These are phyloP conservation scores for Apocheima hispidaria DNA, from an alignment of 2,888 invertebrate species.

Conservation along the genomic window DNA sequence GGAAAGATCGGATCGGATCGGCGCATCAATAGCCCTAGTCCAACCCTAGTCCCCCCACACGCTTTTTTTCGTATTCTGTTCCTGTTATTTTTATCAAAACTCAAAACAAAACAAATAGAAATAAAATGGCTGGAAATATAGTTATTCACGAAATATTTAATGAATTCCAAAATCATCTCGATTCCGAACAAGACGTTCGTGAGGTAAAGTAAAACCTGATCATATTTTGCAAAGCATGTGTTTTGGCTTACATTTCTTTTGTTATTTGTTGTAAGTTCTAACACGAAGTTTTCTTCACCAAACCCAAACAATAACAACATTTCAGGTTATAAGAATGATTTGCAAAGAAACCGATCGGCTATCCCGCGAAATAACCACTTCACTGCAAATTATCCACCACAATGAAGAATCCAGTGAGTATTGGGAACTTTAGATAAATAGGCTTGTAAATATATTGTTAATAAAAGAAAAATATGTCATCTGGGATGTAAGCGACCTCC, in stretches of 20 bases:
- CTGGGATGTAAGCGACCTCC: too few relatives aligned
- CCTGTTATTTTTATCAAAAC: too few relatives aligned
- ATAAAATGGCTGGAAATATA: slow-evolving; percentile 33
- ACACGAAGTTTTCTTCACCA: too few relatives aligned
- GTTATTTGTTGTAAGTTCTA: not conserved
- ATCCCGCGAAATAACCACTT: slow-evolving; percentile 91
- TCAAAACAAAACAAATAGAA: too few relatives aligned
- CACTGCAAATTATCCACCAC: slow-evolving; percentile 93
- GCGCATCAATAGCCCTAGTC: too few relatives aligned
- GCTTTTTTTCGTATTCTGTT: too few relatives aligned
- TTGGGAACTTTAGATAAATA: slow-evolving; percentile 14
- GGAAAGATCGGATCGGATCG: too few relatives aligned
- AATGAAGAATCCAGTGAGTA: slow-evolving; percentile 89
- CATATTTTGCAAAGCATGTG: not conserved
- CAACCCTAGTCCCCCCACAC: too few relatives aligned
- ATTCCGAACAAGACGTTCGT: slow-evolving; percentile 91
- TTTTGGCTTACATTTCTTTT: not conserved
- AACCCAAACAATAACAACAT: slow-evolving; percentile 24
- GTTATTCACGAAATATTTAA: slow-evolving; percentile 68
- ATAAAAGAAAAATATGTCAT: too few relatives aligned
- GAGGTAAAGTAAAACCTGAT: slow-evolving; percentile 86
- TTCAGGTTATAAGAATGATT: slow-evolving; percentile 88
- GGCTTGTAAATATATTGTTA: not conserved
- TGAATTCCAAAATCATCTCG: slow-evolving; percentile 91
- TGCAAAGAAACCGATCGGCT: slow-evolving; percentile 92